These are phyloP conservation scores for Teleopsis dalmanni DNA, from an alignment of 1,140 invertebrate genomes.

Conservation along the genomic window DNA sequence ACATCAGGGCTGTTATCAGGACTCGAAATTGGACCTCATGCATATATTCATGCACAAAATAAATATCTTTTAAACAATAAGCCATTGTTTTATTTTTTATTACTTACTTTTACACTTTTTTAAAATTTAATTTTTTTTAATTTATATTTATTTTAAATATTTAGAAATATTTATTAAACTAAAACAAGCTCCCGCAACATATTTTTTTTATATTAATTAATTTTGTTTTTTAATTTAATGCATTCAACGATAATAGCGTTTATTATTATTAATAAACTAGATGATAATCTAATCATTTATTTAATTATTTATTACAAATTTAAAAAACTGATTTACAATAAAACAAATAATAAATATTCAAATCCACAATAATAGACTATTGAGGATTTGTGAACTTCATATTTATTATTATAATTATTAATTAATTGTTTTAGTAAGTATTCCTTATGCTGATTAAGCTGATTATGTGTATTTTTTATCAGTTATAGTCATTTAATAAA, in stretches of 20 bases:
- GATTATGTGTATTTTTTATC: no score
- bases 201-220: background rate
- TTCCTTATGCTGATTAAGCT: no score
- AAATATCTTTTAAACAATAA: background rate
- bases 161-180: conserved; percentile 11
- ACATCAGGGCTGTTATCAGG: background rate
- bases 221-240: background rate
- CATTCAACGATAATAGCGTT: background rate
- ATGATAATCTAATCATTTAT: background rate
- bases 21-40: no score
- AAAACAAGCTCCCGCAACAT: conserved; percentile 1
- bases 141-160: conserved; percentile 10
- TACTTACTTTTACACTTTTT: no score
- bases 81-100: no score
- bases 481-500: background rate
- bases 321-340: no score
- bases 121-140: conserved; percentile 9
- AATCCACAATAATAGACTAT: no score
- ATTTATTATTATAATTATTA: no score
- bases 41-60: background rate
- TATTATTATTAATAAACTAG: background rate
- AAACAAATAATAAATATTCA: no score
- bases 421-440: no score
- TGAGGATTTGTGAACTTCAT: no score
- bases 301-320: background rate